Evolutionary conservation across 1,140 invertebrate genomes (phyloP).

Genomic region (Aphidius ervi): DNA sequence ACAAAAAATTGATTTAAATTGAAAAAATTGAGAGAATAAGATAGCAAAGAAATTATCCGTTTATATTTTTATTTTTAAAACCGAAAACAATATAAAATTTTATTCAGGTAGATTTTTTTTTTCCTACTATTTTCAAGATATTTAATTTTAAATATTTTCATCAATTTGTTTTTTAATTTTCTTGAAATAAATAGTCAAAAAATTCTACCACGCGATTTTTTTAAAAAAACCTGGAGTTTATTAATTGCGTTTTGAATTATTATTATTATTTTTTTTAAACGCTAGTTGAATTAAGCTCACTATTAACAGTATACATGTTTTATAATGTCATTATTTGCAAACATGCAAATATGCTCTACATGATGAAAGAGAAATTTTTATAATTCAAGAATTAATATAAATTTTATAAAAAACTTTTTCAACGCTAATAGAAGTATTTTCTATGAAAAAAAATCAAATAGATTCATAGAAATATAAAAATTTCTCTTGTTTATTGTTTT

Average conservation of each 20-base stretch:
- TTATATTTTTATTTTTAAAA: constrained; percentile 2
- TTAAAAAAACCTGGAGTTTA: constrained; percentile 10
- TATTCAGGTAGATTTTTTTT: constrained; percentile 28
- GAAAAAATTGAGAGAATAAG: constrained; percentile 19
- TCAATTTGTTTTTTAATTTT: not conserved
- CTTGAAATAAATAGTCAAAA: constrained; percentile 6
- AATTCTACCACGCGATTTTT: constrained; percentile 7
- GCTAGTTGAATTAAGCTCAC: constrained; percentile 49
- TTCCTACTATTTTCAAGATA: too few relatives aligned
- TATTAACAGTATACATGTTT: constrained; percentile 53
- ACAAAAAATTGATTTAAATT: constrained; percentile 14
- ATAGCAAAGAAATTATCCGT: constrained; percentile 26
- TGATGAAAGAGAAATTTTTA: constrained; percentile 36
- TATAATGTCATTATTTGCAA: constrained; percentile 22
- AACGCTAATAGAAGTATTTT: too few relatives aligned
- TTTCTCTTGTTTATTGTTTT: constrained; percentile 4
- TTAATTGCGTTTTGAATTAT: constrained; percentile 15
- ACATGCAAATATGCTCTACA: constrained; percentile 43
- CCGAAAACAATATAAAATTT: not conserved
- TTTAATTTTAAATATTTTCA: not conserved
- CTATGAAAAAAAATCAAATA: too few relatives aligned
- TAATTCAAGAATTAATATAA: not conserved
- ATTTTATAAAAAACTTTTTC: not conserved
- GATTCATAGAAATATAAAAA: not conserved
- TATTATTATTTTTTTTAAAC: constrained; percentile 16